Percentiles rank a stretch among this genome's conserved stretches.
Conservation (phyloP, 2,888 invertebrate species). For the Drosophila neonasuta region DNA sequence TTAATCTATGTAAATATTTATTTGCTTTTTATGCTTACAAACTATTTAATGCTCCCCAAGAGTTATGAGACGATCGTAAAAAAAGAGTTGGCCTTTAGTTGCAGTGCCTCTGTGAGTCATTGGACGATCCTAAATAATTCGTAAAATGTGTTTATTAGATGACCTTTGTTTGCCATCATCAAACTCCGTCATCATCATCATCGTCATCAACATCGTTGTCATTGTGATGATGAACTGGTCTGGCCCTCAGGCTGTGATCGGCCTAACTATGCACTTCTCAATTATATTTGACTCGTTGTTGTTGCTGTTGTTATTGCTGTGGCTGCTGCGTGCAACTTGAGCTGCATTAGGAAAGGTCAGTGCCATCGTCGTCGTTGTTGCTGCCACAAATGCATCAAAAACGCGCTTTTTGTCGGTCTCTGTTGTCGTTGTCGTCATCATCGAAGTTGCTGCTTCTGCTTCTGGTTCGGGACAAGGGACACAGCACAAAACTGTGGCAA, state of each 20-base stretch:
- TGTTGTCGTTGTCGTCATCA: conserved; percentile 37
- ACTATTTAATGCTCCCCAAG: background rate
- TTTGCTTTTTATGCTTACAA: conserved; percentile 2
- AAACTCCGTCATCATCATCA: background rate
- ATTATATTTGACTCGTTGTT: conserved; percentile 35
- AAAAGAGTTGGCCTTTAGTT: conserved; percentile 28
- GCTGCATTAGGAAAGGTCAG: conserved; percentile 77
- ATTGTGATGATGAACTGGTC: conserved; percentile 24
- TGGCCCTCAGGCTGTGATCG: conserved; percentile 27
- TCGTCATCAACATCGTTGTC: background rate
- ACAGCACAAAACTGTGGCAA: conserved; percentile 29
- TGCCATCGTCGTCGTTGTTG: conserved; percentile 60
- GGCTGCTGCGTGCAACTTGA: conserved; percentile 64
- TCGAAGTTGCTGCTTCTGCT: conserved; percentile 38
- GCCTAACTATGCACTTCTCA: conserved; percentile 33
- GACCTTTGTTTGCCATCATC: conserved; percentile 18
- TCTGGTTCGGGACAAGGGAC: conserved; percentile 37
- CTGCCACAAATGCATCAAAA: conserved; percentile 77
- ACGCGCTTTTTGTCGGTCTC: conserved; percentile 73
- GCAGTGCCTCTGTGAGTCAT: conserved; percentile 15
- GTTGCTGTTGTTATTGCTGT: conserved; percentile 21
- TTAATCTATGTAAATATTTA: conserved; percentile 30
- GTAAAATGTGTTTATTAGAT: conserved; percentile 11
- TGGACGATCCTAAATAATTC: conserved; percentile 11
- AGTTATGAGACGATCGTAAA: conserved; percentile 21